phyloP scores from a whole-genome alignment of 2,797 vertebrate genomes.

The Pipistrellus kuhlii region DNA sequence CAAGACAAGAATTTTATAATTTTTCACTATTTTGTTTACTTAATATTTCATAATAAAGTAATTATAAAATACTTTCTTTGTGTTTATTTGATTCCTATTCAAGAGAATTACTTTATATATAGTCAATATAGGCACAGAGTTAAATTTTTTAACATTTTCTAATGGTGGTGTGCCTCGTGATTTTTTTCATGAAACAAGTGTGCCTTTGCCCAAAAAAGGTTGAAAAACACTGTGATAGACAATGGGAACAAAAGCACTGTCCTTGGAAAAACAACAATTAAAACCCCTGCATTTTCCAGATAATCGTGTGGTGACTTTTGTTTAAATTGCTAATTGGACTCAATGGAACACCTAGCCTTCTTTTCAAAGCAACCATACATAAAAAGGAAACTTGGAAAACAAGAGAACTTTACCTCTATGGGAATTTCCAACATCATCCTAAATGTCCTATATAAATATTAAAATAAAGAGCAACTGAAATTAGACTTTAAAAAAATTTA shows the following conservation, averaged over 20 bases:
- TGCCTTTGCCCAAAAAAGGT: no score
- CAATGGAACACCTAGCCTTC: not conserved
- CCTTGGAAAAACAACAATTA: not conserved
- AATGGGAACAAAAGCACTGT: not conserved
- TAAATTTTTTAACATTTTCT: no score
- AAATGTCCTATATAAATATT: not conserved
- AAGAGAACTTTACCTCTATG: slow-evolving; percentile 14
- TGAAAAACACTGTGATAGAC: no score
- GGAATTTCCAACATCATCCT: not conserved
- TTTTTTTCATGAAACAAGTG: no score
- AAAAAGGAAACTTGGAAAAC: slow-evolving; percentile 2
- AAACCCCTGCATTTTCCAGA: not conserved
- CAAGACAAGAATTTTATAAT: no score
- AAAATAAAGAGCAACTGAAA: not conserved
- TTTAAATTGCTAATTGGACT: not conserved
- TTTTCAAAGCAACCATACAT: not conserved
- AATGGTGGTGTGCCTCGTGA: no score
- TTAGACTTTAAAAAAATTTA: not conserved
- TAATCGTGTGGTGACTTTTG: not conserved
- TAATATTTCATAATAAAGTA: no score
- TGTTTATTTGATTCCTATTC: no score
- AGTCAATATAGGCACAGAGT: no score
- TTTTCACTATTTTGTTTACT: no score
- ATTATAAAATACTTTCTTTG: no score
- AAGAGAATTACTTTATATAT: no score